phyloP scores from a whole-genome alignment of 2,888 invertebrate species.

The Hydropsyche betteni region DNA sequence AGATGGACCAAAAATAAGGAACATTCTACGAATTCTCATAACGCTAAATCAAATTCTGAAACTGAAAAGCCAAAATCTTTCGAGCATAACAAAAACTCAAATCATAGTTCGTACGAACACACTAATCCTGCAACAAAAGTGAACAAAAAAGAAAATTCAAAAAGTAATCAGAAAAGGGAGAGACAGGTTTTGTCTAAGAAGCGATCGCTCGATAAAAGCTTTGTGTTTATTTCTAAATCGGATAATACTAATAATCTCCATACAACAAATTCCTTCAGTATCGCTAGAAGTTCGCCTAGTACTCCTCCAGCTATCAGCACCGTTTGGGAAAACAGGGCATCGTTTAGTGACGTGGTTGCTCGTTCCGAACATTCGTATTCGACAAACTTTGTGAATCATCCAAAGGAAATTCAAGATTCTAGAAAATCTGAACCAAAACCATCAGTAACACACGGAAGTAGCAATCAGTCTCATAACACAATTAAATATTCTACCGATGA shows the following conservation, averaged over 20 bases:
- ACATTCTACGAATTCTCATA: slow-evolving; percentile 36
- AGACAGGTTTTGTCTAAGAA: slow-evolving; percentile 54
- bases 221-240: slow-evolving; percentile 50
- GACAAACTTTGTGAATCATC: slow-evolving; percentile 37
- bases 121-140: slow-evolving; percentile 48
- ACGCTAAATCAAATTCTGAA: slow-evolving; percentile 39
- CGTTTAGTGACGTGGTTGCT: slow-evolving; percentile 70
- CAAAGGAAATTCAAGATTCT: slow-evolving; percentile 41
- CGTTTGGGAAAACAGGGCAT: slow-evolving; percentile 65
- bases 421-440: slow-evolving; percentile 42
- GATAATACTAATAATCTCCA: slow-evolving; percentile 51
- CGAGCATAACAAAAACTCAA: slow-evolving; percentile 51
- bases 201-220: slow-evolving; percentile 53
- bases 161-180: slow-evolving; percentile 49
- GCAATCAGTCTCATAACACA: not conserved
- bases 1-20: slow-evolving; percentile 54
- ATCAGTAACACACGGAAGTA: not conserved
- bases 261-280: slow-evolving; percentile 50
- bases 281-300: slow-evolving; percentile 51
- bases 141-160: slow-evolving; percentile 49
- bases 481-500: slow-evolving; percentile 37
- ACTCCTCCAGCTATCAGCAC: slow-evolving; percentile 55
- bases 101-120: slow-evolving; percentile 52
- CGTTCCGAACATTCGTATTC: slow-evolving; percentile 59
- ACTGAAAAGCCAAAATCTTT: slow-evolving; percentile 52